Evolutionary conservation across 1,140 invertebrate genomes (phyloP), one percentile per base, ranked within the genome.

Genomic region (Hetaerina americana): DNA sequence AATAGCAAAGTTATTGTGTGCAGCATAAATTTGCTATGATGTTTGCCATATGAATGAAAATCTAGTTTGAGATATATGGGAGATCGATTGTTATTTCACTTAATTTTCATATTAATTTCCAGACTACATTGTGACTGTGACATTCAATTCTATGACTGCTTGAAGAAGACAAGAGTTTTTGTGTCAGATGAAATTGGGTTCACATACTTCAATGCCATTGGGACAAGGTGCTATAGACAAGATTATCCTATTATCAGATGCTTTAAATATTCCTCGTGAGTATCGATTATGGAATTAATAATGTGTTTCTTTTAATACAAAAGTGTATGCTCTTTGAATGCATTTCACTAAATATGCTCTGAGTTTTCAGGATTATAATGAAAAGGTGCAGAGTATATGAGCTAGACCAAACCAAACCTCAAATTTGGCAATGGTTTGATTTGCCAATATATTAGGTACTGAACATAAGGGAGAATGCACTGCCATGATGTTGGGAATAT

Each of bases 111-210:
- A 49, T 24, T 1, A 27, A 73, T 1, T 68, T 70, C 27, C 28
- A 78, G 77, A 66, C 79, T 91, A 22, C 84, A 84, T 75, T 92
- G 90, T 75, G 78, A 82, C 6, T 92, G 90, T 77, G 90, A 92
- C 77, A 82, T 87, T 69, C 80, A 82, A 73, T 92, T 92, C 77
- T 83, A 86, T 69, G 78, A 84, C 68, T 92, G 90, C 76, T 81
- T 92, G 69, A 83, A 84, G 72, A 77, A 76, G 0, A 84, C 84
- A 0, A 76, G 83, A 72, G 81, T 83, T 66, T 73, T 76, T 27
- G 78, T 81, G 0, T 82, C 86, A 6, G 80, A 78, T 8, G 81
- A 83, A n/a, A 79, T 92, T 26, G 89, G 89, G 6, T 80, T 80
- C 12, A 77, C 87, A 28, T 92, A 90, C 79, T 92, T 92, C 78